phyloP scores from a whole-genome alignment of 2,888 invertebrate species.

The Therioaphis trifolii region DNA sequence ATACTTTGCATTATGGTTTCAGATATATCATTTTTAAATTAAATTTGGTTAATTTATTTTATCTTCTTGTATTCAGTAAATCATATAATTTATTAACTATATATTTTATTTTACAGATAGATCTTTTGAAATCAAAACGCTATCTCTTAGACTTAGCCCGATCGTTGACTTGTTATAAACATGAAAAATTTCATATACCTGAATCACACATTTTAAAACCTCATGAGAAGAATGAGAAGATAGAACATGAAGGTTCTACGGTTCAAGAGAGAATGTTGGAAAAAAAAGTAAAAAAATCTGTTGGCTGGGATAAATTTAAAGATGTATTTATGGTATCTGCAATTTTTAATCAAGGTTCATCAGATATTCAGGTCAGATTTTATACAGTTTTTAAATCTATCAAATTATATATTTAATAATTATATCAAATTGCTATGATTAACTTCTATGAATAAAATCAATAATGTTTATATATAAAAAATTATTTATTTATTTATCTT shows the following conservation, averaged over 20 bases:
- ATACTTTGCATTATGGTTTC: too few species aligned
- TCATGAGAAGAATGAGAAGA: neutral
- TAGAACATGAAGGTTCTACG: constrained; percentile 67
- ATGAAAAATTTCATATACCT: constrained; percentile 2
- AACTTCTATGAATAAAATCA: too few species aligned
- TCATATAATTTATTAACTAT: neutral
- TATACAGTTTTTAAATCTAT: too few species aligned
- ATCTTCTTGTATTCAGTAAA: neutral
- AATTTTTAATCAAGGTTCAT: constrained; percentile 78
- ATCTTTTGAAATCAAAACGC: constrained; percentile 77
- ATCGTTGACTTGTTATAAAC: constrained; percentile 72
- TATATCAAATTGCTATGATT: too few species aligned
- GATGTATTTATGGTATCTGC: constrained; percentile 94
- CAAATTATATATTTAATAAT: too few species aligned
- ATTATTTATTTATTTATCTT: too few species aligned
- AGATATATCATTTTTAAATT: too few species aligned
- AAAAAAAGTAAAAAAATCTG: constrained; percentile 65
- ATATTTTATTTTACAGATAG: constrained; percentile 72
- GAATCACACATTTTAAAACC: constrained; percentile 16
- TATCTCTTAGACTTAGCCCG: constrained; percentile 80
- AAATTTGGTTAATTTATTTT: too few species aligned
- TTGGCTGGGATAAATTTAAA: constrained; percentile 82
- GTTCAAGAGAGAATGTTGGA: constrained; percentile 65
- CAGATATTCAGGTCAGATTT: constrained; percentile 75
- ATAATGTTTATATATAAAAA: too few species aligned